These are phyloP conservation scores for Mycalesis mineus DNA, from an alignment of 2,888 invertebrate species.

Conservation along the genomic window DNA sequence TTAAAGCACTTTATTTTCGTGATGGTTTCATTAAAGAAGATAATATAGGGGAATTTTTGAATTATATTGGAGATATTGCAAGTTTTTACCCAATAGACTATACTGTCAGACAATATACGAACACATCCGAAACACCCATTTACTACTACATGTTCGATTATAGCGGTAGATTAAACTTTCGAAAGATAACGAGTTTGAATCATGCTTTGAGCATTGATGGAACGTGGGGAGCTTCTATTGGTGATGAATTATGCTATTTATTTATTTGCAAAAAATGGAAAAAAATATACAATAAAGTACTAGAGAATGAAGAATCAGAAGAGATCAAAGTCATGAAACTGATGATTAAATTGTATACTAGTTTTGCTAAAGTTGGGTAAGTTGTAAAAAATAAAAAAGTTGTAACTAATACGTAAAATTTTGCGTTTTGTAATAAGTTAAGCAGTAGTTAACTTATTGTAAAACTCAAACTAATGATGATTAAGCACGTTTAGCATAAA, in stretches of 20 bases:
- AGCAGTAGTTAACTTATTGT: too few species aligned
- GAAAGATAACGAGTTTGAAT: slow-evolving; percentile 49
- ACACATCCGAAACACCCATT: slow-evolving; percentile 52
- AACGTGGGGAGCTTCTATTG: slow-evolving; percentile 64
- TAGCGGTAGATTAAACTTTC: slow-evolving; percentile 64
- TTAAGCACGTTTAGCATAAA: too few species aligned
- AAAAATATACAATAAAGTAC: slow-evolving; percentile 52
- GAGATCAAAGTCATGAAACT: slow-evolving; percentile 64
- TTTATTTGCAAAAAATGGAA: slow-evolving; percentile 63
- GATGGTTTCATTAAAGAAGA: slow-evolving; percentile 64
- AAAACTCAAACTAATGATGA: too few species aligned
- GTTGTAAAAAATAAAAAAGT: too few species aligned
- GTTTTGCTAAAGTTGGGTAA: slow-evolving; percentile 76
- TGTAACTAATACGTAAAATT: too few species aligned
- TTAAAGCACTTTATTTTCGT: slow-evolving; percentile 67
- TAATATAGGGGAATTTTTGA: slow-evolving; percentile 61
- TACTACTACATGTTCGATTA: slow-evolving; percentile 75
- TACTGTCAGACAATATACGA: slow-evolving; percentile 59
- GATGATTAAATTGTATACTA: slow-evolving; percentile 71
- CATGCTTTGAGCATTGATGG: slow-evolving; percentile 56
- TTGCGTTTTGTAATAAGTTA: too few species aligned
- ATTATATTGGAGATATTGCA: slow-evolving; percentile 62
- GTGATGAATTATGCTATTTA: slow-evolving; percentile 70
- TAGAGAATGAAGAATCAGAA: slow-evolving; percentile 58
- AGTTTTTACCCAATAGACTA: slow-evolving; percentile 63